Evolutionary conservation across 64 coral and sea anemone genomes (phyloP).

Genomic region (Pocillopora verrucosa): DNA sequence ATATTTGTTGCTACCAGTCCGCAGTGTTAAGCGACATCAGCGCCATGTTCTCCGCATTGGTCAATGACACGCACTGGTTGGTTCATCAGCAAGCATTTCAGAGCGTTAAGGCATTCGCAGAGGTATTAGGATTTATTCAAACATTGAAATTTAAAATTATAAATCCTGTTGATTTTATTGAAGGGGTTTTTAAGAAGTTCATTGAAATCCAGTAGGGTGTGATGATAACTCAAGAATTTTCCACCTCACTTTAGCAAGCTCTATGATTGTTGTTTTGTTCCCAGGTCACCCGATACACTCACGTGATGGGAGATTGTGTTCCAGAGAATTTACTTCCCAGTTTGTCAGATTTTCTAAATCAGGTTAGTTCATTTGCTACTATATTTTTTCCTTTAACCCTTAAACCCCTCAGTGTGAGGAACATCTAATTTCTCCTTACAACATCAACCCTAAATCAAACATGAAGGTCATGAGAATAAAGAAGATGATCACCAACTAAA

Average conservation of each 20-base stretch:
- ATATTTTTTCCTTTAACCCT: too few relatives aligned
- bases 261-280: not conserved
- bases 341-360: slow-evolving; percentile 74
- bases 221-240: not conserved
- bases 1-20: slow-evolving; percentile 45
- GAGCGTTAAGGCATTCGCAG: slow-evolving; percentile 81
- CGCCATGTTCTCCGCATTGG: slow-evolving; percentile 55
- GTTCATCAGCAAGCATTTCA: slow-evolving; percentile 77
- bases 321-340: slow-evolving; percentile 64
- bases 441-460: too few relatives aligned
- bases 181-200: too few relatives aligned
- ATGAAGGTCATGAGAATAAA: too few relatives aligned
- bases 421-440: too few relatives aligned
- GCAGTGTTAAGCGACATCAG: slow-evolving; percentile 60
- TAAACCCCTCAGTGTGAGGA: too few relatives aligned
- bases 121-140: slow-evolving; percentile 34
- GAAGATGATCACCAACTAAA: too few relatives aligned
- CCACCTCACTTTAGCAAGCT: not conserved
- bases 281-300: slow-evolving; percentile 79
- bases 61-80: slow-evolving; percentile 55
- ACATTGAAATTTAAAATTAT: too few relatives aligned
- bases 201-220: too few relatives aligned
- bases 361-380: slow-evolving; percentile 40
- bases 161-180: too few relatives aligned
- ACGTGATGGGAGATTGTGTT: slow-evolving; percentile 90